Conservation (phyloP, 2,888 invertebrate genomes). For the Labia minor region DNA sequence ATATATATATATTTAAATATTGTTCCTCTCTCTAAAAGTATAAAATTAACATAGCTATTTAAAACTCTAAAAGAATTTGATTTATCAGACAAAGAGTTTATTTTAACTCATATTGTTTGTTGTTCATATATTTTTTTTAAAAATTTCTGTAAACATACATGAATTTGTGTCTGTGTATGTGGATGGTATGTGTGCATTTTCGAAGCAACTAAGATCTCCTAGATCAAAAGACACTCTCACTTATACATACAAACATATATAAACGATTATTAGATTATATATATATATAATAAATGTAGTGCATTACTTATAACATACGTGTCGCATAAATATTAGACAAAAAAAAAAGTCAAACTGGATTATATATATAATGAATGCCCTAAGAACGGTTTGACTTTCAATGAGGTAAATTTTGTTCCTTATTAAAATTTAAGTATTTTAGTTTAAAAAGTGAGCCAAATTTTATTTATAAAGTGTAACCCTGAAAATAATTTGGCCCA, state of each 20-base stretch:
- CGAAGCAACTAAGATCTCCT: not conserved
- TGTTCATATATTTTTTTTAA: not conserved
- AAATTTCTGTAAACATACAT: too few relatives aligned
- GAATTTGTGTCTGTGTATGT: not conserved
- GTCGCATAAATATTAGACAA: not conserved
- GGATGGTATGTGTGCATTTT: not conserved
- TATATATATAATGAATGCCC: not conserved
- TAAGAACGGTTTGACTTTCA: constrained; percentile 1
- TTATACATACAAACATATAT: not conserved
- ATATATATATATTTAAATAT: not conserved
- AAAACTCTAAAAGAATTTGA: not conserved
- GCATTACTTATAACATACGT: constrained; percentile 7
- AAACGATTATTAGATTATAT: not conserved
- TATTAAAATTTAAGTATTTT: not conserved
- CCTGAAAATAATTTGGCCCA: constrained; percentile 16
- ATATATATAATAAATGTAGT: not conserved
- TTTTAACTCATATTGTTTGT: not conserved
- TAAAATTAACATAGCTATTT: constrained; percentile 3
- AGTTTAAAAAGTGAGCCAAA: not conserved
- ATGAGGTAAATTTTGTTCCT: not conserved
- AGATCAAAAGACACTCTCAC: not conserved
- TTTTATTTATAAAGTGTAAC: not conserved
- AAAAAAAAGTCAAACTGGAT: not conserved
- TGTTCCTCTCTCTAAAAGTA: not conserved
- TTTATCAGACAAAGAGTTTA: not conserved